These are phyloP conservation scores for Ypsolopha sequella DNA, from an alignment of 2,888 invertebrate genomes.

Conservation along the genomic window DNA sequence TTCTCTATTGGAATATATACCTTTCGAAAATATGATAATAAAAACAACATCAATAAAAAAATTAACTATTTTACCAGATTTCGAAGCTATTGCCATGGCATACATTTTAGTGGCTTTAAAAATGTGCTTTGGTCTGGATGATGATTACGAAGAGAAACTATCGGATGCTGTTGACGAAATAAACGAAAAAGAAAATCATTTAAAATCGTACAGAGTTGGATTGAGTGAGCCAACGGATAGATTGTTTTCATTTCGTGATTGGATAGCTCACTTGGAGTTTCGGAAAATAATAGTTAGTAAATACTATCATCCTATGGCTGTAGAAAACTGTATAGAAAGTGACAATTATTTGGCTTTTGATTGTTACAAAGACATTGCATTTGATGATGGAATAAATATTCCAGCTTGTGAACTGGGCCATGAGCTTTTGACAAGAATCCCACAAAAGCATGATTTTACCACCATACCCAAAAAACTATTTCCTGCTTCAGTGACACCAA, in stretches of 20 bases:
- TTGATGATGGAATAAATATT: conserved; percentile 13
- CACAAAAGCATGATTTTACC: conserved; percentile 15
- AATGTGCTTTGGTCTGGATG: conserved; percentile 79
- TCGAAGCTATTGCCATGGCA: conserved; percentile 76
- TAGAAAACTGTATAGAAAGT: conserved; percentile 28
- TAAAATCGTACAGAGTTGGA: conserved; percentile 32
- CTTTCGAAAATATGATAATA: conserved; percentile 35
- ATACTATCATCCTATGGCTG: conserved; percentile 68
- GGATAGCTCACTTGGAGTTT: conserved; percentile 76
- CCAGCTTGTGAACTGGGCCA: conserved; percentile 41
- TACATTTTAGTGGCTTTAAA: conserved; percentile 79
- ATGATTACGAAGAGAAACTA: conserved; percentile 73
- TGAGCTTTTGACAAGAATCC: conserved; percentile 41
- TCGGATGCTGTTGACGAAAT: conserved; percentile 71
- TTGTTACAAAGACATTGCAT: conserved; percentile 19
- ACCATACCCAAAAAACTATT: conserved; percentile 41
- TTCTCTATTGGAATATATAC: conserved; percentile 59
- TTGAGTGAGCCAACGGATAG: conserved; percentile 29
- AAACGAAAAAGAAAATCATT: conserved; percentile 48
- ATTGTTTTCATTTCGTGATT: conserved; percentile 77
- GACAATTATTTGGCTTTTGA: conserved; percentile 43
- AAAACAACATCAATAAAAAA: conserved; percentile 9
- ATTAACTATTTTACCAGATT: conserved; percentile 62
- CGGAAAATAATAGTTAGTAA: conserved; percentile 71
- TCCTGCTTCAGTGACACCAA: conserved; percentile 31